phyloP scores from a whole-genome alignment of 2,113 vertebrate genomes.

The Amia ocellicauda region DNA sequence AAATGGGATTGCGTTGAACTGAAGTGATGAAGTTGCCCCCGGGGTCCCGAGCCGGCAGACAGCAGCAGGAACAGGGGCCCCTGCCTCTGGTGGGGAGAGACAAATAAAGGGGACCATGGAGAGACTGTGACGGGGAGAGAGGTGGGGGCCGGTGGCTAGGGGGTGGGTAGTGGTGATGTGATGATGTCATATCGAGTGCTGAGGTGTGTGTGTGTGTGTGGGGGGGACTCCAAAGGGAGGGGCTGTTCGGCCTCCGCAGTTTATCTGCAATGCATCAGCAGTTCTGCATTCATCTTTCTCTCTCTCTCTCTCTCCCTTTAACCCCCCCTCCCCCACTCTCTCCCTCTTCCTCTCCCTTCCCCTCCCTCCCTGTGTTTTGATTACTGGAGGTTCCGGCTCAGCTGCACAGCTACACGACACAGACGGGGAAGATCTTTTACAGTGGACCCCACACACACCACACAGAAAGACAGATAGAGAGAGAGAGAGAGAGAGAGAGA shows the following conservation, averaged over 20 bases:
- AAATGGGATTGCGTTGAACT: too few relatives aligned
- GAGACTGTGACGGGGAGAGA: slow-evolving; percentile 3
- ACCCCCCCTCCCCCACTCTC: slow-evolving; percentile 25
- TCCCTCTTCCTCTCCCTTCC: slow-evolving; percentile 34
- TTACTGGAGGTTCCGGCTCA: slow-evolving; percentile 5
- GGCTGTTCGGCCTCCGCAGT: slow-evolving; percentile 62
- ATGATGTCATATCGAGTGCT: slow-evolving; percentile 50
- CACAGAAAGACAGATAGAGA: slow-evolving; percentile 5
- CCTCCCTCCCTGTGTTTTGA: slow-evolving; percentile 16
- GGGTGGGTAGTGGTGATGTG: slow-evolving; percentile 49
- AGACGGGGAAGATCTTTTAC: neutral
- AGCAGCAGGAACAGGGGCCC: too few relatives aligned
- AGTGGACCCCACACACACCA: slow-evolving; percentile 25
- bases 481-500: slow-evolving; percentile 21
- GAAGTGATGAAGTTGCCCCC: too few relatives aligned
- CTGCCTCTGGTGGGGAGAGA: slow-evolving; percentile 20
- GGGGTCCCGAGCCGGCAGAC: too few relatives aligned
- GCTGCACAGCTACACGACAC: slow-evolving; percentile 19
- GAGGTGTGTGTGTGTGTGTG: slow-evolving; percentile 27
- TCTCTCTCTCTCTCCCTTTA: slow-evolving; percentile 4
- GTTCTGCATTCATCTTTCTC: slow-evolving; percentile 16
- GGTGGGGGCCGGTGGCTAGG: slow-evolving; percentile 34
- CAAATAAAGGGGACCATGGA: slow-evolving; percentile 4
- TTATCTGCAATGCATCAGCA: slow-evolving; percentile 81
- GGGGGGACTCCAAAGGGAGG: slow-evolving; percentile 40